Conservation (phyloP, 2,113 vertebrate species). For the Microcebus griseorufus region DNA sequence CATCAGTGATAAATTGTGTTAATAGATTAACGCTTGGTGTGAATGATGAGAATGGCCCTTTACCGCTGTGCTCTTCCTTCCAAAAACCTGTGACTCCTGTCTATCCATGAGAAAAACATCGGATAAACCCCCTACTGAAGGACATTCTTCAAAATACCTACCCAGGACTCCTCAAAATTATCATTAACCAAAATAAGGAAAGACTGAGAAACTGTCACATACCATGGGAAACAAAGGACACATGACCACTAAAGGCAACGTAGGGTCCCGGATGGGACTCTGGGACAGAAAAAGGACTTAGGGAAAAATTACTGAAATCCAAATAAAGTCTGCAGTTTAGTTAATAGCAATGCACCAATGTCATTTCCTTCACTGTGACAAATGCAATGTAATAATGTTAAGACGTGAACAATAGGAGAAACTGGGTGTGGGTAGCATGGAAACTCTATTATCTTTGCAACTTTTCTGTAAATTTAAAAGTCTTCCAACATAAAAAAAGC, state of each 20-base stretch:
- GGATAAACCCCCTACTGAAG: not conserved
- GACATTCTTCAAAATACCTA: not conserved
- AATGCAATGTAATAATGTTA: rapidly evolving
- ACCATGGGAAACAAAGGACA: not conserved
- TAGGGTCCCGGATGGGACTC: not conserved
- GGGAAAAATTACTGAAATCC: not conserved
- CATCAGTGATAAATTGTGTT: not conserved
- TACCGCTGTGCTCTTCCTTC: not conserved
- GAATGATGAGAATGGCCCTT: not conserved
- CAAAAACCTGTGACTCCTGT: not conserved
- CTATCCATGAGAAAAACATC: not conserved
- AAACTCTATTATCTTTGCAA: not conserved
- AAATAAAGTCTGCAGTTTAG: not conserved
- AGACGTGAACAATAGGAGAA: not conserved
- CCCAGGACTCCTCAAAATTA: rapidly evolving
- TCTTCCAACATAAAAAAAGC: not conserved
- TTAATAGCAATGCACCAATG: rapidly evolving
- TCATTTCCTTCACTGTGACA: not conserved
- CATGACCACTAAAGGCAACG: not conserved
- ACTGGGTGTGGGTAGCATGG: not conserved
- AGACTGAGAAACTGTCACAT: not conserved
- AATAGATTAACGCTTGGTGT: not conserved
- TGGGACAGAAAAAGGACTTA: not conserved
- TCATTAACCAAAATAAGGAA: not conserved
- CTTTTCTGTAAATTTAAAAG: not conserved